Evolutionary conservation across 2,113 vertebrate genomes (phyloP).

Genomic region (Chrysochloris asiatica): DNA sequence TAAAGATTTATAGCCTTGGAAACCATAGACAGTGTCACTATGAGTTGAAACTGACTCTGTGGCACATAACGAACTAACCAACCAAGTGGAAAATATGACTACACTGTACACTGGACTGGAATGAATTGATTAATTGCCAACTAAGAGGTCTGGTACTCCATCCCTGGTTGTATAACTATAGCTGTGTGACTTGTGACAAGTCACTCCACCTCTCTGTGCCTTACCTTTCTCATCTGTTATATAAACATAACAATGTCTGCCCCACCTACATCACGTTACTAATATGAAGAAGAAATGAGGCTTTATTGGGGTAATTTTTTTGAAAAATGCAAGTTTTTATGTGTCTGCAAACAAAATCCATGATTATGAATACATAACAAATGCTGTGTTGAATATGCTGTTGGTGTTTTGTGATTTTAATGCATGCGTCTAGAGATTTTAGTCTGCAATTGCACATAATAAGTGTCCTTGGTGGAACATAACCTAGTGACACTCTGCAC

Average conservation of each 20-base stretch:
- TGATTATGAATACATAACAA: conserved; percentile 24
- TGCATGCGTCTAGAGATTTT: background rate
- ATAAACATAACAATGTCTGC: background rate
- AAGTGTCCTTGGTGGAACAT: conserved; percentile 62
- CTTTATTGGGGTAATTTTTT: background rate
- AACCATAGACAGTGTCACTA: too few species aligned
- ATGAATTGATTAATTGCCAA: background rate
- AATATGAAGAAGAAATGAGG: background rate
- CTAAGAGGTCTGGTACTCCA: background rate
- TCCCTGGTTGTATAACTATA: background rate
- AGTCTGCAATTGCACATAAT: background rate
- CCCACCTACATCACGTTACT: background rate
- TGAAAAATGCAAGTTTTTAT: conserved; percentile 25
- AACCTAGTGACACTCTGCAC: conserved; percentile 55
- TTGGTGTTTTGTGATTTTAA: conserved; percentile 46
- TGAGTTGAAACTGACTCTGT: too few species aligned
- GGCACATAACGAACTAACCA: too few species aligned
- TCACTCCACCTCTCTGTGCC: background rate
- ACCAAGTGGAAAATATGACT: background rate
- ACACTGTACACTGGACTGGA: background rate
- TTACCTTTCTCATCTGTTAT: background rate
- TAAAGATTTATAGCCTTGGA: too few species aligned
- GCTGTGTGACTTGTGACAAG: background rate
- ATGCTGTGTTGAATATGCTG: background rate
- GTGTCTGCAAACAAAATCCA: background rate